Base-by-base conservation (phyloP, 2,113 vertebrate genomes). In the Cebidichthys violaceus region DNA sequence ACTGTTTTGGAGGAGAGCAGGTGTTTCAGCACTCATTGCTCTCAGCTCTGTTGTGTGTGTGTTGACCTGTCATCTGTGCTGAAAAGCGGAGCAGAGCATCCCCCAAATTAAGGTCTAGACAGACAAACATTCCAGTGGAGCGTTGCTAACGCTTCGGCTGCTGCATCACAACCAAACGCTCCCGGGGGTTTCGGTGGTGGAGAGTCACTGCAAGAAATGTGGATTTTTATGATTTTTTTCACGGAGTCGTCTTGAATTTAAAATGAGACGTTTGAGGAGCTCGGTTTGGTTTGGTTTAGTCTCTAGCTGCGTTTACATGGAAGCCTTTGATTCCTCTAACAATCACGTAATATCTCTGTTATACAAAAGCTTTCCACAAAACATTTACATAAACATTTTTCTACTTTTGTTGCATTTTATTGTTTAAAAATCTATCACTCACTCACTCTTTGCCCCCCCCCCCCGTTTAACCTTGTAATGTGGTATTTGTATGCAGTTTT, bases 61-160 rank as follows among this genome's bases (percentile, higher is more conserved):
- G 35, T 72, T 65, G 70, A 24, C 61, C 75, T 41, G 84, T 24
- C 64, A 11, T 75, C 61, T 15, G 64, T 11, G 69, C 62, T 14
- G 64, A 39, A 0, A 17, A 79, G 66, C 24, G 2, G 67, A 57
- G 64, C 69, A 0, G 66, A 1, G 70, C 67, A 4, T 43, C 60
- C 55, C 62, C 5, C 71, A 66, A 66, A 82, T 59, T 6, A 61
- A 71, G 68, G 60, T 85, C 79, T 41, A 90, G 84, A 80, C 84
- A 66, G 60, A 75, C 54, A 75, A 75, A 75, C 39, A 20, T 18
- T 52, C 27, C 89, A 83, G 82, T 1, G 69, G 62, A 87, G 84
- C 84, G 55, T 82, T 39, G 76, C 65, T 90, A 73, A 90, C 71
- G 47, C 57, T 31, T 62, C 33, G 22, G 77, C 77, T 75, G 81